Evolutionary conservation across 2,113 vertebrate species (phyloP).

Genomic region (Lathamus discolor): DNA sequence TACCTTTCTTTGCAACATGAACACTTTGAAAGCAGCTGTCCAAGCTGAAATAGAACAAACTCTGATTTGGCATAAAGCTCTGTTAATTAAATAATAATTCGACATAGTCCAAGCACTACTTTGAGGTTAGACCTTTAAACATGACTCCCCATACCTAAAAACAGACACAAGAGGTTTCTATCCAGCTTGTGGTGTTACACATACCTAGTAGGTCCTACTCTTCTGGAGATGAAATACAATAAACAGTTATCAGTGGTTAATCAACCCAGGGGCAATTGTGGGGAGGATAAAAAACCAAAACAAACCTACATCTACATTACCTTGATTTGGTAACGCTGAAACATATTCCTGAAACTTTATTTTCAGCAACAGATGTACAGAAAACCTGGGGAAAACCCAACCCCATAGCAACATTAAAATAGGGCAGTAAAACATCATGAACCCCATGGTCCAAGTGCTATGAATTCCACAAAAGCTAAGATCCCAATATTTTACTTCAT

Average conservation of each 20-base stretch:
- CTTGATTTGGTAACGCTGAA: not conserved
- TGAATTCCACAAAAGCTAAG: not conserved
- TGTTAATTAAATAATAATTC: not conserved
- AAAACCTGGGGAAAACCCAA: not conserved
- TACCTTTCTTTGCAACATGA: not conserved
- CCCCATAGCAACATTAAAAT: accelerated
- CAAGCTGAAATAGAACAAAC: not conserved
- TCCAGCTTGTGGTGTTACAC: not conserved
- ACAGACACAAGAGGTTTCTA: not conserved
- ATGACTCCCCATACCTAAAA: not conserved
- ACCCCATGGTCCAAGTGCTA: not conserved
- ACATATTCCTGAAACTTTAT: not conserved
- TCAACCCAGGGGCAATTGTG: not conserved
- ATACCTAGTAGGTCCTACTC: not conserved
- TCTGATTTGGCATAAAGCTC: not conserved
- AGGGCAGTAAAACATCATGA: not conserved
- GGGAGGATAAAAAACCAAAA: not conserved
- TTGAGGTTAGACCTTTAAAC: not conserved
- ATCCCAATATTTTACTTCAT: not conserved
- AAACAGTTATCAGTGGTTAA: not conserved
- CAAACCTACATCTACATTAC: not conserved
- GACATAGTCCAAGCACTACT: not conserved
- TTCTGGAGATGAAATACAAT: not conserved
- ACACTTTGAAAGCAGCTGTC: not conserved
- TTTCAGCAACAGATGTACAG: not conserved